Conservation (phyloP, 1,140 invertebrate species). For the Camponotus floridanus region DNA sequence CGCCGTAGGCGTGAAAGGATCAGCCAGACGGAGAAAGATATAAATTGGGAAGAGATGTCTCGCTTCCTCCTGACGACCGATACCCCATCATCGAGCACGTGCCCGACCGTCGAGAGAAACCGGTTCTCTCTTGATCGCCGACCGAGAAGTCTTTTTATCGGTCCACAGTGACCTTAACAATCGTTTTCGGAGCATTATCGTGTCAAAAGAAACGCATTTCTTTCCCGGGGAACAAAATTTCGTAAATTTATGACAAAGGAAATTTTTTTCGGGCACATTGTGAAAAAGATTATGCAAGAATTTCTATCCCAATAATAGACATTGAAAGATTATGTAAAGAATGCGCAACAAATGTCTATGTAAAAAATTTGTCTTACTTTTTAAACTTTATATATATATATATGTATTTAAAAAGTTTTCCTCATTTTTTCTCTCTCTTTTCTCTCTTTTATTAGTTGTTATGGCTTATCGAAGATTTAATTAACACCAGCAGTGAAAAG, state of each 20-base stretch:
- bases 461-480: neutral
- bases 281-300: constrained; percentile 7
- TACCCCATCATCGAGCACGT: constrained; percentile 73
- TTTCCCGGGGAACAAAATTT: neutral
- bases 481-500: neutral
- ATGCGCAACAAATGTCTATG: neutral
- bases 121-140: constrained; percentile 64
- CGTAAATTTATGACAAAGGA: neutral
- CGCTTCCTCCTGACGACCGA: constrained; percentile 54
- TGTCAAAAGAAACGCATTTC: neutral
- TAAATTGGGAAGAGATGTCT: constrained; percentile 68
- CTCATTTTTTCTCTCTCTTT: neutral
- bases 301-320: neutral
- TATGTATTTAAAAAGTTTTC: no score
- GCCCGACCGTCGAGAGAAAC: constrained; percentile 68
- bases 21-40: constrained; percentile 42
- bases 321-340: neutral
- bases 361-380: neutral
- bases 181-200: constrained; percentile 67
- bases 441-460: no score
- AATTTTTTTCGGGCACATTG: neutral
- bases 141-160: constrained; percentile 46
- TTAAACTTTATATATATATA: neutral
- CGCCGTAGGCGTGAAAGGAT: constrained; percentile 38
- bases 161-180: constrained; percentile 48